A percentile compares a stretch with the other conserved stretches of the same genome.
These are phyloP conservation scores for Sula dactylatra DNA, from an alignment of 2,113 vertebrate species.

Conservation along the genomic window DNA sequence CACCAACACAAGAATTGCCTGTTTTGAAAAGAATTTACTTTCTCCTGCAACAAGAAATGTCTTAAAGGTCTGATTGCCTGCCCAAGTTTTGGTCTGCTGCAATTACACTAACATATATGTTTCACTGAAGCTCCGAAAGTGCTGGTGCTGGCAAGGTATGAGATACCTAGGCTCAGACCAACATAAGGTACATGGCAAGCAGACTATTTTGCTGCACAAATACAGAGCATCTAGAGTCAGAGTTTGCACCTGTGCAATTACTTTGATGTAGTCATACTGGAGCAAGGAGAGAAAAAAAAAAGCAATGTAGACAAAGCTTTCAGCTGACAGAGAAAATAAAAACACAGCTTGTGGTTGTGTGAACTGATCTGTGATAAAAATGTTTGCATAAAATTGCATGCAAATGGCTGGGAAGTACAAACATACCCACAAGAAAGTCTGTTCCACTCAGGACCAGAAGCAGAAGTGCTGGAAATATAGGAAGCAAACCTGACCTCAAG, in stretches of 20 bases:
- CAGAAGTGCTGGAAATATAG: slow-evolving; percentile 52
- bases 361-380: slow-evolving; percentile 66
- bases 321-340: slow-evolving; percentile 62
- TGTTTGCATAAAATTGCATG: slow-evolving; percentile 65
- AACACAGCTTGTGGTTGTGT: slow-evolving; percentile 61
- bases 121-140: not conserved
- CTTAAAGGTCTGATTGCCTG: not conserved
- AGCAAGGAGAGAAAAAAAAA: not conserved
- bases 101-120: not conserved
- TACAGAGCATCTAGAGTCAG: not conserved
- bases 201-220: slow-evolving; percentile 10
- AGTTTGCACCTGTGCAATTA: slow-evolving; percentile 42
- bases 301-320: slow-evolving; percentile 8
- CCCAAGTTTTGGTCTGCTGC: not conserved
- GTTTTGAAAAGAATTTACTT: not conserved
- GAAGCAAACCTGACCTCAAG: slow-evolving; percentile 13
- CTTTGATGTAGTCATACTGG: slow-evolving; percentile 27
- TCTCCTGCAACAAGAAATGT: not conserved
- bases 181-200: not conserved
- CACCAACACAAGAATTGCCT: not conserved
- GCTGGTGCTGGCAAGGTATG: not conserved
- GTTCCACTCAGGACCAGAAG: slow-evolving; percentile 47
- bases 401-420: slow-evolving; percentile 58
- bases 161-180: not conserved
- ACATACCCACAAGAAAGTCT: slow-evolving; percentile 58